phyloP scores from a whole-genome alignment of 37 sponge, comb jelly and placozoan species.

The Dysidea cf. avara region DNA sequence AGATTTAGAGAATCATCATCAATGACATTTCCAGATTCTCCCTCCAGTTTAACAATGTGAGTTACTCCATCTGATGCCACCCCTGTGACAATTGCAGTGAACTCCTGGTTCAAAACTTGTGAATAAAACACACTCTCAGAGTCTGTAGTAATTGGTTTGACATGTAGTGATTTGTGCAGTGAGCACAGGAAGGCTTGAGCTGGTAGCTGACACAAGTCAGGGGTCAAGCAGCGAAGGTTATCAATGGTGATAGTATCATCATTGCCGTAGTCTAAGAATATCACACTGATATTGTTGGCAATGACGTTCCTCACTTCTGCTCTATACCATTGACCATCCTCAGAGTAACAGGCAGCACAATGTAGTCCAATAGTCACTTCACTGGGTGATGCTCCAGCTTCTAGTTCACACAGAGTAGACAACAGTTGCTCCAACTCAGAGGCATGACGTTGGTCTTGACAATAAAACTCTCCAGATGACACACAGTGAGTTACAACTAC shows the following conservation, averaged over 20 bases:
- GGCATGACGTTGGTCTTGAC: too few species aligned
- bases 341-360: conserved; percentile 55
- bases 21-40: neutral
- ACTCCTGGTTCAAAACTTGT: conserved; percentile 1
- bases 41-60: neutral
- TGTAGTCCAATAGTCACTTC: conserved; percentile 26
- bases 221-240: too few species aligned
- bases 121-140: too few species aligned
- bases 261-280: conserved; percentile 82
- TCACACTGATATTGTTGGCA: too few species aligned
- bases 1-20: neutral
- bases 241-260: conserved; percentile 22
- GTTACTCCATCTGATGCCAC: neutral
- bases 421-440: too few species aligned
- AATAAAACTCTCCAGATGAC: too few species aligned
- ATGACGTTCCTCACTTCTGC: conserved; percentile 27
- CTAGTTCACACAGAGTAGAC: too few species aligned
- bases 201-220: conserved; percentile 24
- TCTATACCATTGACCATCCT: conserved; percentile 57
- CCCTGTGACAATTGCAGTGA: neutral
- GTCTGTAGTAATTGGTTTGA: too few species aligned
- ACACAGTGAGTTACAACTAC: too few species aligned
- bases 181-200: conserved; percentile 43
- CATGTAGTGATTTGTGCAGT: conserved; percentile 27
- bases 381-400: too few species aligned